A percentile compares a stretch with the other conserved stretches of the same genome.
Conservation (phyloP, 2,888 invertebrate species). For the Diploptera punctata region DNA sequence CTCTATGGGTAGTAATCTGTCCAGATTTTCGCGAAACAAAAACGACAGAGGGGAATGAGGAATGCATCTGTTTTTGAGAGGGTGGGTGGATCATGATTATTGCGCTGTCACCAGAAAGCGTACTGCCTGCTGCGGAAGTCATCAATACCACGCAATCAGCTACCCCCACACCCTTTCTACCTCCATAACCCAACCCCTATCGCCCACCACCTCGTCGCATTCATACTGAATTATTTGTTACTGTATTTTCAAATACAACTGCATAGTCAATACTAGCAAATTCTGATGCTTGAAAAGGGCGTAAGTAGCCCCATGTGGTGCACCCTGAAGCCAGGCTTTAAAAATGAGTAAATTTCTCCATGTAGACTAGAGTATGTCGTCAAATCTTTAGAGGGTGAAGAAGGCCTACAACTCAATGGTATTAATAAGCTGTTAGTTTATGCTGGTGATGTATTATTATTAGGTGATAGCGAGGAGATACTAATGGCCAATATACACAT, state of each 20-base stretch:
- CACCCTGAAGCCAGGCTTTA: too few species aligned
- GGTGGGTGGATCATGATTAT: conserved; percentile 28
- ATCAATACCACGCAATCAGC: conserved; percentile 36
- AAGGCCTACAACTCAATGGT: too few species aligned
- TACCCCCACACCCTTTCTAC: not conserved
- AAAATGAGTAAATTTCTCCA: too few species aligned
- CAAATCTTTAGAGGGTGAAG: too few species aligned
- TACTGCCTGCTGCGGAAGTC: conserved; percentile 32
- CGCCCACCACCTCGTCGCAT: conserved; percentile 22
- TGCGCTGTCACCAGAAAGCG: conserved; percentile 32
- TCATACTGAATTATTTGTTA: conserved; percentile 31
- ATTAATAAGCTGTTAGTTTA: too few species aligned
- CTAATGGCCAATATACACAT: too few species aligned
- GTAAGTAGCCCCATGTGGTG: too few species aligned
- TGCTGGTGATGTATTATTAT: too few species aligned
- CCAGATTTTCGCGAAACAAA: conserved; percentile 26
- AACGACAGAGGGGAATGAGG: conserved; percentile 17
- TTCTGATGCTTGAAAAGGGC: conserved; percentile 15
- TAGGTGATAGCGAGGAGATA: too few species aligned
- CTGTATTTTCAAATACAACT: conserved; percentile 29
- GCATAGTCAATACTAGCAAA: conserved; percentile 14
- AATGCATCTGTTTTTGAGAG: conserved; percentile 26
- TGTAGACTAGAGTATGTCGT: too few species aligned
- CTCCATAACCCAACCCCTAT: conserved; percentile 12
- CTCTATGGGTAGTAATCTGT: conserved; percentile 25